Evolutionary conservation across 2,888 invertebrate genomes (phyloP).

Genomic region (Chaitophorus viminalis): DNA sequence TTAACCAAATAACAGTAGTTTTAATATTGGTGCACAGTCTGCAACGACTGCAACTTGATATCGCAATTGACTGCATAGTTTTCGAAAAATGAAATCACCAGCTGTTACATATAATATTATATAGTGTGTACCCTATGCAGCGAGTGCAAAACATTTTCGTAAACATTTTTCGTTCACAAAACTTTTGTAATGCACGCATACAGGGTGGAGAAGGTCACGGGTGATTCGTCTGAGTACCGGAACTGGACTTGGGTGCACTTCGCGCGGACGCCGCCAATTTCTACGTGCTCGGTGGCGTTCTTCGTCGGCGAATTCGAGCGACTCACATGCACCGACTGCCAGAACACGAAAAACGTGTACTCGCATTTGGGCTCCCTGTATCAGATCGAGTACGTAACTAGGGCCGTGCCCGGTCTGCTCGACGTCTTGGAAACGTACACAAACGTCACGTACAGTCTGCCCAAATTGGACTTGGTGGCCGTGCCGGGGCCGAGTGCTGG

Average conservation of each 20-base stretch:
- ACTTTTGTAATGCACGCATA: too few relatives aligned
- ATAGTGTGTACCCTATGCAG: too few relatives aligned
- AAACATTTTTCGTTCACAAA: too few relatives aligned
- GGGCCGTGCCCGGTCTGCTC: constrained; percentile 72
- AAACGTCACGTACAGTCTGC: constrained; percentile 71
- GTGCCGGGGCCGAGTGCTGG: constrained; percentile 79
- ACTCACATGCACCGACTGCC: background rate
- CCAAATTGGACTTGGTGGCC: constrained; percentile 79
- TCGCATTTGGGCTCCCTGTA: constrained; percentile 60
- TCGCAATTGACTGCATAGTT: too few relatives aligned
- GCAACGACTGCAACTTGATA: too few relatives aligned
- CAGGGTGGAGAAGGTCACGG: background rate
- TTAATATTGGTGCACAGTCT: too few relatives aligned
- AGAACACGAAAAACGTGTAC: constrained; percentile 63
- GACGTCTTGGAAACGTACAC: constrained; percentile 73
- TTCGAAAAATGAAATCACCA: too few relatives aligned
- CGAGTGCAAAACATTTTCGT: too few relatives aligned
- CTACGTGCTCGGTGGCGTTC: constrained; percentile 81
- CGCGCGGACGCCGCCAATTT: constrained; percentile 63
- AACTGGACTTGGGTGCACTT: constrained; percentile 44
- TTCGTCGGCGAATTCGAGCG: constrained; percentile 80
- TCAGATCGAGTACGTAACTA: constrained; percentile 70
- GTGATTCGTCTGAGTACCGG: background rate
- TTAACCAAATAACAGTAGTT: too few relatives aligned
- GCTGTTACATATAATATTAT: too few relatives aligned